Evolutionary conservation across 2,888 invertebrate species (phyloP).

Genomic region (Gastrophysa polygoni): DNA sequence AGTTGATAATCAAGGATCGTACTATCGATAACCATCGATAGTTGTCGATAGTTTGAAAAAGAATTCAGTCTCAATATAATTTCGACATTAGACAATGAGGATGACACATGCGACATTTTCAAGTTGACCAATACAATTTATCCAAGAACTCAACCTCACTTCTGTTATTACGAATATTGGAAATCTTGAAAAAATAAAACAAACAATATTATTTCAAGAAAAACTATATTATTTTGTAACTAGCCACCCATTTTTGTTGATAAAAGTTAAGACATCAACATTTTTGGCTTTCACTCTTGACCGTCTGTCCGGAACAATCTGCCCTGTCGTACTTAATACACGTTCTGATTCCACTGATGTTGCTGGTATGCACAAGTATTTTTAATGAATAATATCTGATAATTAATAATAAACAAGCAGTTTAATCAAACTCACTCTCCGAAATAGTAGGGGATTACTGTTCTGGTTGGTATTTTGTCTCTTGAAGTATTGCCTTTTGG

Average conservation of each 20-base stretch:
- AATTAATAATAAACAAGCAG: not conserved
- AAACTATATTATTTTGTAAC: not conserved
- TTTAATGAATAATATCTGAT: not conserved
- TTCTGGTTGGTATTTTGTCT: not conserved
- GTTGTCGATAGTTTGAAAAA: slow-evolving; percentile 5
- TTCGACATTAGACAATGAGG: not conserved
- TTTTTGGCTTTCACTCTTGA: not conserved
- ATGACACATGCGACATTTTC: not conserved
- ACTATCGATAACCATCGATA: slow-evolving; percentile 18
- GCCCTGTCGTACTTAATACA: not conserved
- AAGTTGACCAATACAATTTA: not conserved
- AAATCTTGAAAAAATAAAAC: not conserved
- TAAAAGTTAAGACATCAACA: not conserved
- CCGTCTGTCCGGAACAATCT: not conserved
- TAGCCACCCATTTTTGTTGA: not conserved
- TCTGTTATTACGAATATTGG: too few relatives aligned
- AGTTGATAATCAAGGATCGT: slow-evolving; percentile 1
- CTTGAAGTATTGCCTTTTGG: not conserved
- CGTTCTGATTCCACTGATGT: not conserved
- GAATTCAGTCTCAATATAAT: not conserved
- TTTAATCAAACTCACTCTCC: not conserved
- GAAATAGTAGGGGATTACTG: not conserved
- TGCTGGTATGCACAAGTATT: not conserved
- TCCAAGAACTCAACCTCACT: not conserved
- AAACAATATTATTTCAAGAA: not conserved